These are phyloP conservation scores for Hyphantria cunea DNA, from an alignment of 1,140 invertebrate genomes.

Conservation along the genomic window DNA sequence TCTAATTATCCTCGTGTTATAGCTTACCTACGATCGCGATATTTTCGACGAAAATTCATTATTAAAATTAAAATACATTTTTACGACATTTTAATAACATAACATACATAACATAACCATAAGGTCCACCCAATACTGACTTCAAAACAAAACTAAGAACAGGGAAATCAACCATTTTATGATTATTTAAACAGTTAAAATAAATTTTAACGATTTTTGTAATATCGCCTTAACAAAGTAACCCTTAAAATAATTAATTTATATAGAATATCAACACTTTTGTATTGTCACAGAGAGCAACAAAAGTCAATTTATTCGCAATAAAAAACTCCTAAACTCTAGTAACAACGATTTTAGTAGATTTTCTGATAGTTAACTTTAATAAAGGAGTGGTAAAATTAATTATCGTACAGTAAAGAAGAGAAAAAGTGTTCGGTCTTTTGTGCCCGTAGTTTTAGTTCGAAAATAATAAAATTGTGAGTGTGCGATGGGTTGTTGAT, in stretches of 20 bases:
- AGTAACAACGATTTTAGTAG: constrained; percentile 47
- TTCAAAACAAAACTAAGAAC: no score
- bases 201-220: no score
- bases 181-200: no score
- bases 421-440: constrained; percentile 38
- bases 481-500: constrained; percentile 67
- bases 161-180: no score
- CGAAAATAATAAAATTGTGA: constrained; percentile 77
- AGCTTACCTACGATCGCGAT: no score
- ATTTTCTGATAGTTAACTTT: constrained; percentile 63
- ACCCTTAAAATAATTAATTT: constrained; percentile 29
- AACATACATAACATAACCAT: no score
- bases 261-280: constrained; percentile 20
- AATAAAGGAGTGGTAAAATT: constrained; percentile 76
- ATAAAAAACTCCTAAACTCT: constrained; percentile 50
- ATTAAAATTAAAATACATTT: no score
- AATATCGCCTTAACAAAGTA: neutral
- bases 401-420: constrained; percentile 64
- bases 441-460: constrained; percentile 33
- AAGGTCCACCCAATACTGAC: no score
- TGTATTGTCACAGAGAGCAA: constrained; percentile 32
- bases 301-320: constrained; percentile 64
- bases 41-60: no score
- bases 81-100: no score
- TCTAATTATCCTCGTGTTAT: no score